Conservation (phyloP, 2,113 vertebrate genomes). For the Cyphomyrus discorhynchus region DNA sequence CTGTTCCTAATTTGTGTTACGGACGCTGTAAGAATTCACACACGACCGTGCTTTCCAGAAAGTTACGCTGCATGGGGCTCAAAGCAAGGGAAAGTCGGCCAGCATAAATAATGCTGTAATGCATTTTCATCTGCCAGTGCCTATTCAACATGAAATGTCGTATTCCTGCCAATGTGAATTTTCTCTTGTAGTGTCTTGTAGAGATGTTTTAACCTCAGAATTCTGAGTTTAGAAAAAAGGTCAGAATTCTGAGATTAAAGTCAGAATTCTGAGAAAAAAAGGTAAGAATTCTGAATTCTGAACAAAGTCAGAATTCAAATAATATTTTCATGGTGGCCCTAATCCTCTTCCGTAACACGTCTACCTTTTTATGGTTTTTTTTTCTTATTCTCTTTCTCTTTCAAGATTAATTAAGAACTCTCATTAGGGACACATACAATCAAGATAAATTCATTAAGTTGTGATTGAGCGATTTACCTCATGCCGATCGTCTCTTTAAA, state of each 20-base stretch:
- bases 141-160: neutral
- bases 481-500: neutral
- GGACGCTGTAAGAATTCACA: neutral
- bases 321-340: too few relatives aligned
- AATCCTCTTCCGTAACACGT: neutral
- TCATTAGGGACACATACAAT: neutral
- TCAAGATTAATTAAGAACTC: neutral
- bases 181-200: neutral
- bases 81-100: neutral
- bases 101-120: slow-evolving; percentile 4
- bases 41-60: neutral
- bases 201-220: too few relatives aligned
- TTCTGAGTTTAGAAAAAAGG: too few relatives aligned
- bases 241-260: too few relatives aligned
- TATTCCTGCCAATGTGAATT: neutral
- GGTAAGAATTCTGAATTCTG: too few relatives aligned
- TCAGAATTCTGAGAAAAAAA: too few relatives aligned
- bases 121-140: neutral
- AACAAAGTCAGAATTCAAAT: too few relatives aligned
- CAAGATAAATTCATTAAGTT: neutral
- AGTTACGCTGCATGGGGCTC: neutral
- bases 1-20: neutral
- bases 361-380: neutral
- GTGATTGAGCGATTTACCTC: neutral
- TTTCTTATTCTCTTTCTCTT: neutral